These are phyloP conservation scores for Melanotaenia nigrans DNA, from an alignment of 2,797 vertebrate genomes.

Conservation along the genomic window DNA sequence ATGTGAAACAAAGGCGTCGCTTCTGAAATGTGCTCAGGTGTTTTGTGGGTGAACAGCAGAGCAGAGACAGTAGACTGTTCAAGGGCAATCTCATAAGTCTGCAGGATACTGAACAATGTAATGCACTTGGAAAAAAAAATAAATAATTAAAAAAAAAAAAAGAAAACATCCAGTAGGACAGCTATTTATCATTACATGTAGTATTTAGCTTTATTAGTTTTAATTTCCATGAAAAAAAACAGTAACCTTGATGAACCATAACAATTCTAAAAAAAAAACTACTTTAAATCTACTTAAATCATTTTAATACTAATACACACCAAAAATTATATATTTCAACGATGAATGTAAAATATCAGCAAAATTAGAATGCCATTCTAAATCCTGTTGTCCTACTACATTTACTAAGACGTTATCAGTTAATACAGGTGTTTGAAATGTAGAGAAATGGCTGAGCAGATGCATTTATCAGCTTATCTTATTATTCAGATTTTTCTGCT, in stretches of 20 bases:
- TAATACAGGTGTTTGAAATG: constrained; percentile 45
- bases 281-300: background rate
- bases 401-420: constrained; percentile 53
- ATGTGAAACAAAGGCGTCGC: constrained; percentile 42
- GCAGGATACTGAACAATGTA: constrained; percentile 26
- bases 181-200: constrained; percentile 1
- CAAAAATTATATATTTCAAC: background rate
- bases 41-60: constrained; percentile 28
- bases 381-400: constrained; percentile 53
- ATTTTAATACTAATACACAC: background rate
- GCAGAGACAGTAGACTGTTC: constrained; percentile 27
- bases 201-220: constrained; percentile 9
- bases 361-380: constrained; percentile 8
- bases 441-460: constrained; percentile 25
- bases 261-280: background rate
- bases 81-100: constrained; percentile 31
- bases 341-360: constrained; percentile 3
- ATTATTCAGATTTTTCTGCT: constrained; percentile 70
- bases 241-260: no score
- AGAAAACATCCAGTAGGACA: background rate
- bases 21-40: constrained; percentile 62
- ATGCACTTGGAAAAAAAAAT: background rate
- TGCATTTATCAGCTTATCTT: constrained; percentile 58
- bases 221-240: constrained; percentile 1
- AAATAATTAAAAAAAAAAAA: background rate